Conservation (phyloP, 2,113 vertebrate genomes). For the Copsychus sechellarum region DNA sequence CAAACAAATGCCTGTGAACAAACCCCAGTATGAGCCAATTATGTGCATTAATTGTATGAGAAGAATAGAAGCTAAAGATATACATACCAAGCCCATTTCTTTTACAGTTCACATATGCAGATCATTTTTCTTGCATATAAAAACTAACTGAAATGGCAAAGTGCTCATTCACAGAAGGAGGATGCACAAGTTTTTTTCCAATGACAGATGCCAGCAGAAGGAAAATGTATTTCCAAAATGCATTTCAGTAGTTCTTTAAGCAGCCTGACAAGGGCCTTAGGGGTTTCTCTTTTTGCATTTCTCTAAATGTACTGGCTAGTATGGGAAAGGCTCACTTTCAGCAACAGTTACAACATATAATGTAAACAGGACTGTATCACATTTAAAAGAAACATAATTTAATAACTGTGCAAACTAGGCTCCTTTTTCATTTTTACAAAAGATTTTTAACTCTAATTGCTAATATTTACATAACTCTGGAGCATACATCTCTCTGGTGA, state of each 20-base stretch:
- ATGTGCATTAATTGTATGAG: neutral
- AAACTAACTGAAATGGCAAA: slow-evolving; percentile 34
- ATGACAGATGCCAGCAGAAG: neutral
- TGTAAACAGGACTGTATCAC: neutral
- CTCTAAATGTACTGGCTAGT: neutral
- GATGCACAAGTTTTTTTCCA: neutral
- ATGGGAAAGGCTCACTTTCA: neutral
- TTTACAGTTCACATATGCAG: neutral
- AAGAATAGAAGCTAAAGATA: slow-evolving; percentile 8
- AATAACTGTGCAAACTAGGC: neutral
- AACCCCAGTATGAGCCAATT: neutral
- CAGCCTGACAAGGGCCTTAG: neutral
- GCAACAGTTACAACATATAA: neutral
- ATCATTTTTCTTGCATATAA: neutral
- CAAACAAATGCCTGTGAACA: neutral
- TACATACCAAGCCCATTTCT: neutral
- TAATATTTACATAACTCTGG: neutral
- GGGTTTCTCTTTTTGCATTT: neutral
- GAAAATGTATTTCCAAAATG: neutral
- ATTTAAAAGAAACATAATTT: neutral
- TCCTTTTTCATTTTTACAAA: neutral
- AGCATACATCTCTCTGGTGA: neutral
- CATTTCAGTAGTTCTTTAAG: slow-evolving; percentile 1
- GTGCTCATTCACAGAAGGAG: neutral
- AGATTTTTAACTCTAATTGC: neutral